phyloP scores from a whole-genome alignment of 2,113 vertebrate genomes.

The Colius striatus region DNA sequence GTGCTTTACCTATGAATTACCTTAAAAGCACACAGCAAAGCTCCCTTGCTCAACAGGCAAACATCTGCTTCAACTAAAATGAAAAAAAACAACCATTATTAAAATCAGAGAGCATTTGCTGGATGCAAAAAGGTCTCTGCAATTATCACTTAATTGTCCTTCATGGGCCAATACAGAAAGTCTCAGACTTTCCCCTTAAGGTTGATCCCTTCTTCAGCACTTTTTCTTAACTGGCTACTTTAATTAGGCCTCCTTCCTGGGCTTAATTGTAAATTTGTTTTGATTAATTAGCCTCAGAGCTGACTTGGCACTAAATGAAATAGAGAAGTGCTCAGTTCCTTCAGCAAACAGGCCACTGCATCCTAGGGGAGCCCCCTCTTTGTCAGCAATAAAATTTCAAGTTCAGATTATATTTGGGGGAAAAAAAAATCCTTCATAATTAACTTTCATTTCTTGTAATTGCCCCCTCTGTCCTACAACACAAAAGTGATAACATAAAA shows the following conservation, averaged over 20 bases:
- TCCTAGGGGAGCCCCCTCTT: constrained; percentile 40
- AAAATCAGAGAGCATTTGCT: constrained; percentile 16
- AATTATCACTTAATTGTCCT: constrained; percentile 63
- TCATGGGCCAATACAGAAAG: constrained; percentile 28
- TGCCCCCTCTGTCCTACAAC: neutral
- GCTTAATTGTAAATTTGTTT: constrained; percentile 78
- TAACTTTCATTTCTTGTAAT: constrained; percentile 21
- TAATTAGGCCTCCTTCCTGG: constrained; percentile 70
- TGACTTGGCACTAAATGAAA: constrained; percentile 71
- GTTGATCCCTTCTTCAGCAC: constrained; percentile 66
- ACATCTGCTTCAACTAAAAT: neutral
- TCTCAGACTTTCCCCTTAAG: constrained; percentile 26
- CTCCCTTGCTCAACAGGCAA: neutral
- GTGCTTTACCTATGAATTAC: constrained; percentile 1
- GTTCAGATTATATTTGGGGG: constrained; percentile 26
- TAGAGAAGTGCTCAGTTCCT: constrained; percentile 46
- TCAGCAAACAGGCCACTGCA: neutral
- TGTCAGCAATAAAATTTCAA: constrained; percentile 62
- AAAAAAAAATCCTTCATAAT: neutral
- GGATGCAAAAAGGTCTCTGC: constrained; percentile 27
- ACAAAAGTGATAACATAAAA: neutral
- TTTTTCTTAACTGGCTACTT: constrained; percentile 59
- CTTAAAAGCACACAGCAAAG: neutral
- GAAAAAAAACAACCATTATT: neutral
- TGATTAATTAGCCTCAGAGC: constrained; percentile 76